Percentiles rank a stretch among this genome's conserved stretches.
These are phyloP conservation scores for Rhyacophila evoluta DNA, from an alignment of 2,888 invertebrate species.

Conservation along the genomic window DNA sequence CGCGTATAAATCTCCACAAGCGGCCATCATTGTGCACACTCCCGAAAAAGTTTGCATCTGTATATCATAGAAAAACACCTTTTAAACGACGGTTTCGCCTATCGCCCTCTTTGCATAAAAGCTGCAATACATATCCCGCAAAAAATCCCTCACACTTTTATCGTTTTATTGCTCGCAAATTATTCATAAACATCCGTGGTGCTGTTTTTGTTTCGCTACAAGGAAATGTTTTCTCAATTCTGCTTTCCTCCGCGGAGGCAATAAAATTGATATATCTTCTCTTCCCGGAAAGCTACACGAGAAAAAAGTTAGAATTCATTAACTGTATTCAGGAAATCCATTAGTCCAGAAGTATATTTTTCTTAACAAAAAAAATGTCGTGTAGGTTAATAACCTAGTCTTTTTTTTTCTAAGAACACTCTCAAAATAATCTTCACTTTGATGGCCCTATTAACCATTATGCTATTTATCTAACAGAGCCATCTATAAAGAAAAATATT, in stretches of 20 bases:
- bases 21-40: conserved; percentile 7
- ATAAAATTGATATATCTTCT: background rate
- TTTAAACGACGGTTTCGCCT: conserved; percentile 5
- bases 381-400: too few species aligned
- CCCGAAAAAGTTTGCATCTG: background rate
- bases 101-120: conserved; percentile 15
- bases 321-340: conserved; percentile 17
- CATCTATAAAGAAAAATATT: too few species aligned
- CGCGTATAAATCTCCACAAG: background rate
- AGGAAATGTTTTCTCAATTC: conserved; percentile 13
- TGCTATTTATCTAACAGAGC: too few species aligned
- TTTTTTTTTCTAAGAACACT: too few species aligned
- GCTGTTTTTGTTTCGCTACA: background rate
- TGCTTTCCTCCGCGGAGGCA: background rate
- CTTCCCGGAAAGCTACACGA: background rate
- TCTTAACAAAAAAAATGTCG: too few species aligned
- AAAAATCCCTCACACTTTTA: conserved; percentile 8
- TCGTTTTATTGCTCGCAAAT: conserved; percentile 1
- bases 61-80: conserved; percentile 22
- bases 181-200: conserved; percentile 14
- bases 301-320: background rate
- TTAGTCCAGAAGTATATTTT: background rate
- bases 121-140: background rate
- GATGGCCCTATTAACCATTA: too few species aligned
- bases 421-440: too few species aligned